Percentiles rank a stretch among this genome's conserved stretches.
Evolutionary conservation across 2,888 invertebrate species (phyloP).

Genomic region (Platypus cylindrus): DNA sequence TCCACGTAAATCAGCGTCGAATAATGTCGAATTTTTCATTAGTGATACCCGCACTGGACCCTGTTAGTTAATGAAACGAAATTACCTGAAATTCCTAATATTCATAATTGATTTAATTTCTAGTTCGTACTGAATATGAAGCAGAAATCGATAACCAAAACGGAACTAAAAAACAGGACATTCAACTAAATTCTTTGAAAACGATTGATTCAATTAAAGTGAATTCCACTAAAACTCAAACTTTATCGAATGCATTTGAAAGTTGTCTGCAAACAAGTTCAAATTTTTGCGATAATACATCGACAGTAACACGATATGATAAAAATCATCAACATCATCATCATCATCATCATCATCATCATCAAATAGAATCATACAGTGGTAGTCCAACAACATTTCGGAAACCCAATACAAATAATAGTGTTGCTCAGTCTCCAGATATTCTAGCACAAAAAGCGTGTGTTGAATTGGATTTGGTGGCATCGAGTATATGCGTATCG

Average conservation of each 20-base stretch:
- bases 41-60: constrained; percentile 42
- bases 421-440: constrained; percentile 28
- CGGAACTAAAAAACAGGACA: constrained; percentile 32
- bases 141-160: constrained; percentile 52
- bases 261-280: constrained; percentile 27
- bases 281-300: constrained; percentile 20
- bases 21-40: constrained; percentile 38
- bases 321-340: too few relatives aligned
- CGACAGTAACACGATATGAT: constrained; percentile 6
- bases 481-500: constrained; percentile 22
- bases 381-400: constrained; percentile 33
- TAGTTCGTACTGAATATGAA: constrained; percentile 51
- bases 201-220: constrained; percentile 13
- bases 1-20: constrained; percentile 33
- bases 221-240: constrained; percentile 19
- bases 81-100: too few relatives aligned
- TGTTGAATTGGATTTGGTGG: constrained; percentile 41
- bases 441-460: constrained; percentile 41
- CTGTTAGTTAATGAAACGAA: too few relatives aligned
- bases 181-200: constrained; percentile 18
- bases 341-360: too few relatives aligned
- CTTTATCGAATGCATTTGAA: constrained; percentile 26
- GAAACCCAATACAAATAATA: constrained; percentile 13
- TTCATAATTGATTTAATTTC: constrained; percentile 13
- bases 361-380: constrained; percentile 35